Evolutionary conservation across 2,888 invertebrate genomes (phyloP).

Genomic region (Mesorhabditis spiculigera): DNA sequence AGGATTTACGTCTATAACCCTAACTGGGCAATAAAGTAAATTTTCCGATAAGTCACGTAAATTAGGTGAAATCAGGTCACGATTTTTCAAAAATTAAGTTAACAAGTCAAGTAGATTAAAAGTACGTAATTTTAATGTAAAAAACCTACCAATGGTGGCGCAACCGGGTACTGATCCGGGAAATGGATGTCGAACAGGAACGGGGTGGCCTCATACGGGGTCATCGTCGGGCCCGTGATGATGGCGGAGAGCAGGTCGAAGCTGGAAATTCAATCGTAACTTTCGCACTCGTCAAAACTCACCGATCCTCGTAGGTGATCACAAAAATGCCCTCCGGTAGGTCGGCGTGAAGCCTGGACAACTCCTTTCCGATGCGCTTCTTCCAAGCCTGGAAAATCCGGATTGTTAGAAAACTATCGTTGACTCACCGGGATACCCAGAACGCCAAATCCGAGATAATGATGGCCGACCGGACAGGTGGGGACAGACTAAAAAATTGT

Average conservation of each 20-base stretch:
- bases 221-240: constrained; percentile 17
- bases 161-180: constrained; percentile 13
- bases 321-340: constrained; percentile 21
- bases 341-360: constrained; percentile 14
- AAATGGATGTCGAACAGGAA: constrained; percentile 21
- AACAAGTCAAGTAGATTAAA: too few species aligned
- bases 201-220: constrained; percentile 22
- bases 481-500: neutral
- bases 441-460: too few species aligned
- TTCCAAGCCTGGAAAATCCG: neutral
- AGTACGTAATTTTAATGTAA: neutral
- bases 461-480: neutral
- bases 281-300: neutral
- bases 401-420: too few species aligned
- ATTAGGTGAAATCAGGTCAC: too few species aligned
- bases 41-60: too few species aligned
- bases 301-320: constrained; percentile 16
- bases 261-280: constrained; percentile 6
- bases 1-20: neutral
- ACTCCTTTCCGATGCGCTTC: constrained; percentile 13
- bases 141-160: constrained; percentile 13
- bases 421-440: too few species aligned
- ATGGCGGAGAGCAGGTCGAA: constrained; percentile 17
- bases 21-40: neutral
- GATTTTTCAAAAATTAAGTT: too few species aligned